These are phyloP conservation scores for Chelmon rostratus DNA, from an alignment of 2,797 vertebrate species.

Conservation along the genomic window DNA sequence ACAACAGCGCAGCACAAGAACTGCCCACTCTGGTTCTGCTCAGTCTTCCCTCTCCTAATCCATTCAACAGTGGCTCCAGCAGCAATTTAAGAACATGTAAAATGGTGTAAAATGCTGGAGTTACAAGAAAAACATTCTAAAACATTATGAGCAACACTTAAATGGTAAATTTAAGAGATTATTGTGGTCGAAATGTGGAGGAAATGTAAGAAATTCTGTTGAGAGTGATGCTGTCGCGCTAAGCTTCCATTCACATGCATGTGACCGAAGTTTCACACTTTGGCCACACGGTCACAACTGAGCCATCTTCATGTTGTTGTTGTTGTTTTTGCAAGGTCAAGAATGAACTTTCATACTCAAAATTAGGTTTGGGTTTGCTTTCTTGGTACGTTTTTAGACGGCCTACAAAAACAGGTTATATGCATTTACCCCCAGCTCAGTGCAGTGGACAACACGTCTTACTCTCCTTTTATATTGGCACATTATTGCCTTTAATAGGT, in stretches of 20 bases:
- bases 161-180: not conserved
- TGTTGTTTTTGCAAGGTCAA: not conserved
- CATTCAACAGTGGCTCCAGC: conserved; percentile 1
- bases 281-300: not conserved
- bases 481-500: not conserved
- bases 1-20: conserved; percentile 13
- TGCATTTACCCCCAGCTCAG: too few species aligned
- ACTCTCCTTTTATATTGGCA: not conserved
- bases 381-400: not conserved
- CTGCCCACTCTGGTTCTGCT: not conserved
- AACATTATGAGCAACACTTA: not conserved
- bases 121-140: too few species aligned
- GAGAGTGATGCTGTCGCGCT: not conserved
- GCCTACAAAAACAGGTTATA: not conserved
- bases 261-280: not conserved
- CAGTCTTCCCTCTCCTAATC: conserved; percentile 22
- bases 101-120: not conserved
- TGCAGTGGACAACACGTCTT: not conserved
- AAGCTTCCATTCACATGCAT: not conserved
- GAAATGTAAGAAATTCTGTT: too few species aligned
- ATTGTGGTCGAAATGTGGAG: conserved; percentile 3
- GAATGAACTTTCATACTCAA: not conserved
- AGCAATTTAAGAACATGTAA: conserved; percentile 7
- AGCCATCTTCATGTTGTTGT: not conserved
- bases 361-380: too few species aligned